Conservation (phyloP, 2,888 invertebrate genomes). For the Toxonevra muliebris region DNA sequence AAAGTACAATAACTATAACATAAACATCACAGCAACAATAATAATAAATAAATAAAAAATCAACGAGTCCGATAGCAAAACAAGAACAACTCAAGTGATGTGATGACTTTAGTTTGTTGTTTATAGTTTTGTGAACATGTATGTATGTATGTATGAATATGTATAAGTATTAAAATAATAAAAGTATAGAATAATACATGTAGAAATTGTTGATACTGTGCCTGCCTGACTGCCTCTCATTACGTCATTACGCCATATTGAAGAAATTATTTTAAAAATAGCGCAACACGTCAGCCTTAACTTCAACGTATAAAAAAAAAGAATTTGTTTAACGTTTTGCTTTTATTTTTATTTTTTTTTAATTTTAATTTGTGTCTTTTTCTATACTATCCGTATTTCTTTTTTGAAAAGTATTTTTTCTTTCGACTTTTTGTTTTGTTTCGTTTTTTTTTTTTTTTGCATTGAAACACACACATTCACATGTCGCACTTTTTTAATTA, state of each 20-base stretch:
- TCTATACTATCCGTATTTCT: neutral
- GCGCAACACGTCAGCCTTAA: conserved; percentile 24
- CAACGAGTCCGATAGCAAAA: too few species aligned
- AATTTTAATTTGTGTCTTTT: conserved; percentile 11
- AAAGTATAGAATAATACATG: neutral
- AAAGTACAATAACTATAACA: too few species aligned
- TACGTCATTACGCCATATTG: conserved; percentile 27
- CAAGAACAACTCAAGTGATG: too few species aligned
- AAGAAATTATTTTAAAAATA: conserved; percentile 31
- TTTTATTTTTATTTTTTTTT: neutral
- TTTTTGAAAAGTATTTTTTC: neutral
- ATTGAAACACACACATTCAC: neutral
- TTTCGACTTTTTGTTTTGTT: neutral
- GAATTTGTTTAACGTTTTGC: neutral
- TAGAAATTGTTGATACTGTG: neutral
- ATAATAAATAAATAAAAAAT: too few species aligned
- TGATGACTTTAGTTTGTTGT: neutral
- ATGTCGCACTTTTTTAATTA: neutral
- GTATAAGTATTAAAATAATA: neutral
- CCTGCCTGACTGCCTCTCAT: conserved; percentile 7
- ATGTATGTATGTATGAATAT: neutral
- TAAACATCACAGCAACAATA: too few species aligned
- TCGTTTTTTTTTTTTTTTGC: neutral
- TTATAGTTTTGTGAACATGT: neutral
- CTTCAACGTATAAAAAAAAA: conserved; percentile 9